Base-by-base conservation (phyloP, 2,113 vertebrate species). In the Piaya cayana region DNA sequence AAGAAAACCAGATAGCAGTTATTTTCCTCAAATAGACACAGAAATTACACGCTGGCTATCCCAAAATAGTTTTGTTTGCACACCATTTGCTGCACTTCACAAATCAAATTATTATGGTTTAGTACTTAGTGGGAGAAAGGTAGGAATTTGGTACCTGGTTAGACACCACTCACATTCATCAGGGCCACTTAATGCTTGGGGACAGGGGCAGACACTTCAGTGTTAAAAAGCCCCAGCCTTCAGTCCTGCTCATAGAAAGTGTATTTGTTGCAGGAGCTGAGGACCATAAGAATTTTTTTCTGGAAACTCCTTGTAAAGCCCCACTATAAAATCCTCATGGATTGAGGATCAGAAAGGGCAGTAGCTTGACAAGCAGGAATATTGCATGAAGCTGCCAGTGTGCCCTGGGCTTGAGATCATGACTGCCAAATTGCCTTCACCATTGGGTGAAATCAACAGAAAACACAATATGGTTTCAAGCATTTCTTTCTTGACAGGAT, bases 381-480 rank as follows among this genome's bases (percentile, higher is more conserved):
- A 27, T 27, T 2, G 2, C 1, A 0, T 36, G 42, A 56, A 58
- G 43, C 45, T n/a, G 7, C 39, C 43, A 32, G 30, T 4, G 32
- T 50, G 17, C 49, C 30, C 50, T 60, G 25, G 50, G 19, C 58
- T 36, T 34, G 64, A 77, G 29, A 68, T 36, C 21, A 43, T 1
- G 2, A 43, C 32, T 67, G 36, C 15, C 49, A 14, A 7, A 45
- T 80, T 69, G 37, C 15, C 36, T 26, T 18, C 23, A 17, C 2
- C 21, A 30, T n/a, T 56, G 13, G 15, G 13, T 49, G 55, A 75
- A 85, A 36, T 8, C 21, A 69, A 37, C 3, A 82, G 82, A 87
- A 87, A 82, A 39, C 5, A 11, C 16, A 55, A 18, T 22, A 27
- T 12, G 3, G 47, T 79, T 83, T 79, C 39, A 59, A n/a, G 9